A percentile compares a stretch with the other conserved stretches of the same genome.
These are phyloP conservation scores for Chondrilla cf. caribensis DNA, from an alignment of 37 sponge, comb jelly and placozoan species.

Conservation along the genomic window DNA sequence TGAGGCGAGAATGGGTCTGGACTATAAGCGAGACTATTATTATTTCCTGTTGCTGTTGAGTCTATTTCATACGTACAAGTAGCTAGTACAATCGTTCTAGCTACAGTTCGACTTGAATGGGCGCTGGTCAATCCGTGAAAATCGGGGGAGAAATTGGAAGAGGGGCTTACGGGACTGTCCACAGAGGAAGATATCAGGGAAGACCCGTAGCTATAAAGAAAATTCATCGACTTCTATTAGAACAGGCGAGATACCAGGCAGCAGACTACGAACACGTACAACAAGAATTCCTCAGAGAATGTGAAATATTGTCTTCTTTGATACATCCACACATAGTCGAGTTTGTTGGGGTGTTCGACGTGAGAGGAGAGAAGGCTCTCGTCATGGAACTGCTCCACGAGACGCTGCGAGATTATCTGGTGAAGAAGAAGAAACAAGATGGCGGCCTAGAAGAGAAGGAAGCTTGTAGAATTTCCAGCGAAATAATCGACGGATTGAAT, in stretches of 20 bases:
- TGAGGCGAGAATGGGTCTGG: too few species aligned
- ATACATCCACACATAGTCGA: not conserved
- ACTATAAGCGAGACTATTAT: too few species aligned
- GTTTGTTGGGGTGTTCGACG: not conserved
- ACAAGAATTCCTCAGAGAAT: not conserved
- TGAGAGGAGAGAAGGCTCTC: not conserved
- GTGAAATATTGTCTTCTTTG: not conserved
- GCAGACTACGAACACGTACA: not conserved
- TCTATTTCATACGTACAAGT: too few species aligned
- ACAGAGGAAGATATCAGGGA: not conserved
- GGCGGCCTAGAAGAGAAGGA: not conserved
- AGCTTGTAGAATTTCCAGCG: not conserved
- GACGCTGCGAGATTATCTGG: not conserved
- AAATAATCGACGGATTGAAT: not conserved
- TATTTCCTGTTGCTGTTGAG: too few species aligned
- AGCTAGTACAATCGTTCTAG: too few species aligned
- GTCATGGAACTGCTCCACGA: constrained; percentile 1
- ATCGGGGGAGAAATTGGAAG: not conserved
- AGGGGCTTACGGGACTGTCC: not conserved
- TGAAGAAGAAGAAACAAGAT: not conserved
- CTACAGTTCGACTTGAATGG: too few species aligned
- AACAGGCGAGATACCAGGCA: not conserved
- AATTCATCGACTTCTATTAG: not conserved
- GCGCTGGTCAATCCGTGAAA: too few species aligned
- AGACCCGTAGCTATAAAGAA: not conserved